Percentiles rank a stretch among this genome's conserved stretches.
Evolutionary conservation across 35 echinoderm and acorn worm species (phyloP).

Genomic region (Strongylocentrotus purpuratus): DNA sequence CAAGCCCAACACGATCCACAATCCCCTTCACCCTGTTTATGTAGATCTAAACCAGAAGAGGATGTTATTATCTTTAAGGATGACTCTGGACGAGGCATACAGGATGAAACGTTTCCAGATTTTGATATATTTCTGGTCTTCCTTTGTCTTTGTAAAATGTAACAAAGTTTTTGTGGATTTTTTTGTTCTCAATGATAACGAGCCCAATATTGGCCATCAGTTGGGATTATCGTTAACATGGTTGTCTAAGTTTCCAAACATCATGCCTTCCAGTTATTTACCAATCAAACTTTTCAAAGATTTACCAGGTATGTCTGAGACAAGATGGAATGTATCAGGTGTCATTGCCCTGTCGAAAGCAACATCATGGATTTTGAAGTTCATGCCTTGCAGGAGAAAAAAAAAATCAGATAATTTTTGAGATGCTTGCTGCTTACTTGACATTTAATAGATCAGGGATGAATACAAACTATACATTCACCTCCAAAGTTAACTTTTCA

Average conservation of each 20-base stretch:
- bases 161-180: background rate
- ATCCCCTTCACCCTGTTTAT: background rate
- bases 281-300: background rate
- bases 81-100: background rate
- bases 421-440: background rate
- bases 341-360: background rate
- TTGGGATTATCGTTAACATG: background rate
- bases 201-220: background rate
- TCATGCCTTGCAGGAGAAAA: too few species aligned
- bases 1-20: background rate
- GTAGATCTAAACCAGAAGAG: background rate
- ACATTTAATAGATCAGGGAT: too few species aligned
- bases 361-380: background rate
- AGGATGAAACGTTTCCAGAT: background rate
- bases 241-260: background rate
- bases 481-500: background rate
- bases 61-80: conserved; percentile 13
- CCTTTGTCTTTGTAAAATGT: background rate
- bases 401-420: background rate
- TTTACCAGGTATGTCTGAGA: background rate
- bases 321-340: background rate
- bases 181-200: background rate
- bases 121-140: background rate
- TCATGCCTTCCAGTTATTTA: background rate
- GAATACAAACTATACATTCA: background rate